Evolutionary conservation across 92 coral and sea anemone genomes (phyloP).

Genomic region (Epizoanthus fatuus): DNA sequence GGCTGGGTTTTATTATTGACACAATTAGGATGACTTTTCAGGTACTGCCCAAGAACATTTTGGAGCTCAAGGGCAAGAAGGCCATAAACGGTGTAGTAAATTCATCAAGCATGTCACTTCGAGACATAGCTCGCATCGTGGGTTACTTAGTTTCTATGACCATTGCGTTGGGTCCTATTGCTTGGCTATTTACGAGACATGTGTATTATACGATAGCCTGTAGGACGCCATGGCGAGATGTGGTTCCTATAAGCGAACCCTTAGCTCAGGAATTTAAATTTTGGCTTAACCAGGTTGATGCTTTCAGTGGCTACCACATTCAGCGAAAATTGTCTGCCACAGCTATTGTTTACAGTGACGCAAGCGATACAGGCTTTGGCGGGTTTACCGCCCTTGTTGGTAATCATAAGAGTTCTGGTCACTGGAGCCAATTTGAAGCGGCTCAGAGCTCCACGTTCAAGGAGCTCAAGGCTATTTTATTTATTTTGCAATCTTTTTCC

Average conservation of each 20-base stretch:
- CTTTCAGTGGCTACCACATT: background rate
- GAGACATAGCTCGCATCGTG: slow-evolving; percentile 49
- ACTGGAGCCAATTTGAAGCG: slow-evolving; percentile 1
- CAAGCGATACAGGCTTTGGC: slow-evolving; percentile 11
- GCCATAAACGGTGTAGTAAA: slow-evolving; percentile 17
- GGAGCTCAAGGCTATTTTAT: slow-evolving; percentile 11
- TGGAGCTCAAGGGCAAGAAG: slow-evolving; percentile 41
- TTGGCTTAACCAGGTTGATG: background rate
- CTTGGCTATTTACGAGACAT: slow-evolving; percentile 44
- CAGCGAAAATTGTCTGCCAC: slow-evolving; percentile 2
- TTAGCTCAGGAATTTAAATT: background rate
- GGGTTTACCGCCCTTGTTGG: slow-evolving; percentile 4
- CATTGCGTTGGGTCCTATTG: slow-evolving; percentile 48
- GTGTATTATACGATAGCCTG: slow-evolving; percentile 33
- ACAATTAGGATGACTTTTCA: slow-evolving; percentile 57
- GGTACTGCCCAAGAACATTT: slow-evolving; percentile 16
- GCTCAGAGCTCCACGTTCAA: slow-evolving; percentile 29
- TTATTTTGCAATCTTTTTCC: slow-evolving; percentile 14
- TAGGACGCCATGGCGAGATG: background rate
- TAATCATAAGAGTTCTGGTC: background rate
- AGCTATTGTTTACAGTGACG: slow-evolving; percentile 23
- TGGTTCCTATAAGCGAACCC: background rate
- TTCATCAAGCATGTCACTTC: slow-evolving; percentile 1
- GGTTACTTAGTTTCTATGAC: slow-evolving; percentile 44
- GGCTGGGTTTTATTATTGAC: slow-evolving; percentile 47